Conservation (phyloP, 1,140 invertebrate genomes). For the Aphelinus certus region DNA sequence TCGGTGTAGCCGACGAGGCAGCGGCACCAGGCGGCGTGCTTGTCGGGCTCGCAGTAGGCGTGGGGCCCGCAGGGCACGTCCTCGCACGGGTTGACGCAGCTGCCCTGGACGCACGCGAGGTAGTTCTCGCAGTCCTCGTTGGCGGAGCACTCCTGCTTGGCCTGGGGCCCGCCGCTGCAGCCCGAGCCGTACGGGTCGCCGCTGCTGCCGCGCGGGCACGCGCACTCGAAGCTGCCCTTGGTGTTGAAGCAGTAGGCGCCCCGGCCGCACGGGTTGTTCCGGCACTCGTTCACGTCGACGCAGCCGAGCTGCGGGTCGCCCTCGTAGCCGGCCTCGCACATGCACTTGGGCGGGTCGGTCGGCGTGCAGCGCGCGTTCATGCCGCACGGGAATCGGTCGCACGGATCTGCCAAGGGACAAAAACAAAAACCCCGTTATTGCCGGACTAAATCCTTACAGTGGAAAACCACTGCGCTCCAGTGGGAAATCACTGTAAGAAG, state of each 20-base stretch:
- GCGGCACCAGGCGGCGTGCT: constrained; percentile 88
- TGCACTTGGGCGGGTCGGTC: constrained; percentile 86
- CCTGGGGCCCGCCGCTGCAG: constrained; percentile 69
- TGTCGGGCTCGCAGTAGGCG: constrained; percentile 86
- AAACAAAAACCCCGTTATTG: no score
- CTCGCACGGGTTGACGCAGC: constrained; percentile 84
- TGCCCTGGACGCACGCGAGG: constrained; percentile 78
- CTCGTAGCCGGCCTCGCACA: constrained; percentile 85
- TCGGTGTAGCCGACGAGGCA: constrained; percentile 85
- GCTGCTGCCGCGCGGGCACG: constrained; percentile 81
- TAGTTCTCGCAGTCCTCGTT: constrained; percentile 84
- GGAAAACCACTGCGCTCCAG: no score
- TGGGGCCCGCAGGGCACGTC: constrained; percentile 82
- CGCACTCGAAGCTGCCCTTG: constrained; percentile 84
- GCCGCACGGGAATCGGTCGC: constrained; percentile 87
- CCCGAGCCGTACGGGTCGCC: constrained; percentile 86
- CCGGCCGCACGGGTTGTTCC: constrained; percentile 82
- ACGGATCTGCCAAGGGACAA: constrained; percentile 66
- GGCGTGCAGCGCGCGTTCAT: constrained; percentile 93
- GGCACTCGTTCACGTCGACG: constrained; percentile 85
- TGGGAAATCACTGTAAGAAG: background rate
- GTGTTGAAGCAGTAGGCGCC: constrained; percentile 88
- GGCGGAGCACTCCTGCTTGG: constrained; percentile 72
- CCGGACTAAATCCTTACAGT: constrained; percentile 1
- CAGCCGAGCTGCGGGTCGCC: constrained; percentile 86